phyloP scores from a whole-genome alignment of 2,888 invertebrate genomes.

The Plagiodera versicolora region DNA sequence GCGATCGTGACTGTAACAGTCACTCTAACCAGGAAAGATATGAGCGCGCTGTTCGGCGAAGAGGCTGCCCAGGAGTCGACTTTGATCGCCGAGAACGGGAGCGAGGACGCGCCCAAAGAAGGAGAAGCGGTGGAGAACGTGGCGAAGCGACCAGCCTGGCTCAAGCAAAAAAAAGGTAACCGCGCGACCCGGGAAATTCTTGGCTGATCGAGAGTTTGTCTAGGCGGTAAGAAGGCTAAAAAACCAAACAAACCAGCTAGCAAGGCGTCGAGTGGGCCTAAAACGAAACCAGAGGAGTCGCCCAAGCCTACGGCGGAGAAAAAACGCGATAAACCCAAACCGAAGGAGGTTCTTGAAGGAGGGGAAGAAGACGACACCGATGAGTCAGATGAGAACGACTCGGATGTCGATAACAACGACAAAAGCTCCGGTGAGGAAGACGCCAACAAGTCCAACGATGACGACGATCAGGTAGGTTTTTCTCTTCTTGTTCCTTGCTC shows the following conservation, averaged over 20 bases:
- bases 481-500: no score
- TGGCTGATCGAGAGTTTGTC: not conserved
- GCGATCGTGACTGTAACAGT: constrained; percentile 98
- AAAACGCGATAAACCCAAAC: constrained; percentile 39
- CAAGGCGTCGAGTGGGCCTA: constrained; percentile 31
- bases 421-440: constrained; percentile 52
- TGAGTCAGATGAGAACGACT: constrained; percentile 59
- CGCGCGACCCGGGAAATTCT: not conserved
- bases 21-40: constrained; percentile 76
- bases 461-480: constrained; percentile 54
- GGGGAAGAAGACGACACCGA: constrained; percentile 43
- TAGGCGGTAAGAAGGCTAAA: constrained; percentile 62
- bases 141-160: constrained; percentile 79
- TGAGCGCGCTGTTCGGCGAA: constrained; percentile 83
- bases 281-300: constrained; percentile 45
- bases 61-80: constrained; percentile 63
- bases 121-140: constrained; percentile 43
- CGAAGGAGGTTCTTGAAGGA: constrained; percentile 29
- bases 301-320: constrained; percentile 35
- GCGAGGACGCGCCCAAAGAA: constrained; percentile 51
- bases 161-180: constrained; percentile 69
- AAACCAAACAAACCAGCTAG: constrained; percentile 55
- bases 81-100: constrained; percentile 57
- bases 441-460: constrained; percentile 46
- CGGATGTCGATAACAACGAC: constrained; percentile 54